These are phyloP conservation scores for Paramuricea clavata DNA, from an alignment of 92 coral and sea anemone genomes.

Conservation along the genomic window DNA sequence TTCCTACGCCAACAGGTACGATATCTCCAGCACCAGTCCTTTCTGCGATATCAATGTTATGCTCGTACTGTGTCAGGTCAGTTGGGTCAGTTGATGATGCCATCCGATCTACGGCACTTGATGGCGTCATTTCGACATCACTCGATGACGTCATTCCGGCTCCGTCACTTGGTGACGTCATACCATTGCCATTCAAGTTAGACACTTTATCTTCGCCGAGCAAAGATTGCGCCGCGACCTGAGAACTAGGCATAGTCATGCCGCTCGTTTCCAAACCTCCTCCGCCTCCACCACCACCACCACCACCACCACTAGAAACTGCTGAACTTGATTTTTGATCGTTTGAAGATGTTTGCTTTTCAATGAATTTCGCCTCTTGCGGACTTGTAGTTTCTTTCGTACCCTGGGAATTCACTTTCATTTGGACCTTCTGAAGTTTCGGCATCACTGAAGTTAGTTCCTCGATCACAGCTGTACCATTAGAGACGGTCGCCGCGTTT, in stretches of 20 bases:
- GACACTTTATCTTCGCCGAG: constrained; percentile 2
- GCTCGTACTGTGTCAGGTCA: not conserved
- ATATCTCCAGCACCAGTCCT: constrained; percentile 23
- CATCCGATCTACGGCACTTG: constrained; percentile 4
- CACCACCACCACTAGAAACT: not conserved
- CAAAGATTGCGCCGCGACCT: constrained; percentile 12
- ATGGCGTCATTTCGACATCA: not conserved
- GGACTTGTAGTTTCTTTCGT: not conserved
- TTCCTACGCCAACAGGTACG: constrained; percentile 1
- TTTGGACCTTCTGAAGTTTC: not conserved
- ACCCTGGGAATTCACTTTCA: not conserved
- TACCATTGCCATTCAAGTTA: not conserved
- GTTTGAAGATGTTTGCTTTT: not conserved
- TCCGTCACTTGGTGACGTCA: not conserved
- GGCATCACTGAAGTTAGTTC: not conserved
- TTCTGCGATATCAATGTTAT: not conserved
- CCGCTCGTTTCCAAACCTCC: constrained; percentile 6
- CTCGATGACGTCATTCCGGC: not conserved
- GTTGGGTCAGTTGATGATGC: constrained; percentile 6
- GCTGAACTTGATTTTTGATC: constrained; percentile 7
- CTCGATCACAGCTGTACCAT: not conserved
- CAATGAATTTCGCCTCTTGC: not conserved
- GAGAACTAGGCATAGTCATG: not conserved
- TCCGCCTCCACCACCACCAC: not conserved
- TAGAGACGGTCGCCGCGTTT: not conserved